phyloP scores from a whole-genome alignment of 2,113 vertebrate genomes.

The Andinoacara biseriatus region DNA sequence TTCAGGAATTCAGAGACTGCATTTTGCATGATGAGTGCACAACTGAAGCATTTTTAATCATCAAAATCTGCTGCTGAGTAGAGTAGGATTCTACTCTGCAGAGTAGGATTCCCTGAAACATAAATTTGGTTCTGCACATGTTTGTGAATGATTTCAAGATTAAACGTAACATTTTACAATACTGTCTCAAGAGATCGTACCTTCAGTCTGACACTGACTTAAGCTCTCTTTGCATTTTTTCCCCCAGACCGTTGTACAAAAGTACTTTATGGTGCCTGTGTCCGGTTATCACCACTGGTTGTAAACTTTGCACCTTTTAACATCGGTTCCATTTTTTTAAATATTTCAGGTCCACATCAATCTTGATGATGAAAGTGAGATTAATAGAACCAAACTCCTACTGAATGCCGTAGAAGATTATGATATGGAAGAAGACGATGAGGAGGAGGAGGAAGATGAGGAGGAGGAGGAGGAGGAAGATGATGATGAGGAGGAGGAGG shows the following conservation, averaged over 20 bases:
- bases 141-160: background rate
- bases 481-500: constrained; percentile 69
- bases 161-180: background rate
- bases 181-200: background rate
- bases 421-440: constrained; percentile 81
- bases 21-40: background rate
- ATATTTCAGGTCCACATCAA: constrained; percentile 71
- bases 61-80: background rate
- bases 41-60: background rate
- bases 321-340: background rate
- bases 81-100: background rate
- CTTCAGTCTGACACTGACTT: background rate
- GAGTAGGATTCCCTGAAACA: background rate
- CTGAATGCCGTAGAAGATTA: constrained; percentile 75
- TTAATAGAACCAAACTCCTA: constrained; percentile 83
- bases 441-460: constrained; percentile 68
- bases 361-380: constrained; percentile 79
- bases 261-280: background rate
- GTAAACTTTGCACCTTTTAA: background rate
- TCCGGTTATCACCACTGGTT: background rate
- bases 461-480: constrained; percentile 67
- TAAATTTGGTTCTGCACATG: background rate
- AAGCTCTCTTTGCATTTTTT: background rate
- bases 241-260: background rate
- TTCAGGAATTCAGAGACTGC: background rate